Base-by-base conservation (phyloP, 2,888 invertebrate genomes). In the Yponomeuta cagnagella region DNA sequence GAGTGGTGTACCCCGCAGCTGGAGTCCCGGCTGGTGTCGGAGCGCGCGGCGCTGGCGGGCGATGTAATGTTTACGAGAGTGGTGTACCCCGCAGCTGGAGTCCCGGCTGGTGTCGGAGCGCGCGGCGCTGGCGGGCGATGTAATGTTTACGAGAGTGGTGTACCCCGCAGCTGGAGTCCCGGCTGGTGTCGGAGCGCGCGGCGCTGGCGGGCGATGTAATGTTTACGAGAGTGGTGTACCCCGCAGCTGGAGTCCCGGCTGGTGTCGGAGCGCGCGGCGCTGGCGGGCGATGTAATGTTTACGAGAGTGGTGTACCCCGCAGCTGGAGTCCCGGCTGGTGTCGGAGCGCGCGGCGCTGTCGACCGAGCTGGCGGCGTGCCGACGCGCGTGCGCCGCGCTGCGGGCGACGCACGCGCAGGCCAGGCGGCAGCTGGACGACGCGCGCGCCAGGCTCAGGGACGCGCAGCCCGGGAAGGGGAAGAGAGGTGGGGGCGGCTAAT, bases 201-300 rank as follows among this genome's bases (percentile, higher is more conserved):
- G 63, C 65, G 9, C 63, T 74, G 15, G 68, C 43, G 23, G 23
- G 23, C 23, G 23, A 23, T 23, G 23, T 23, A 23, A 23, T 23
- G 23, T 23, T 23, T 23, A 23, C 23, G 10, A 37, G 70, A 23
- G 23, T 23, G 23, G 23, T 23, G 23, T 23, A 23, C 33, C 2
- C 15, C 5, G 1, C 72, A 75, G 74, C 70, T 74, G 72, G 75
- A 74, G 63, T 33, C 33, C 12, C 73, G 72, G 0, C 70, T 75
- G 23, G 9, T 69, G 0, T 70, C 71, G 15, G 68, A 71, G 70
- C 73, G 70, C 48, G n/a, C 65, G 15, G 66, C 67, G 9, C 58
- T 74, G 15, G 68, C 43, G 23, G 23, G 23, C 23, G 23, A 23
- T 23, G 23, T 23, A 23, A 23, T 23, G 23, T 23, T 23, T 23